Evolutionary conservation across 1,140 invertebrate species (phyloP).

Genomic region (Proctacanthus coquilletti): DNA sequence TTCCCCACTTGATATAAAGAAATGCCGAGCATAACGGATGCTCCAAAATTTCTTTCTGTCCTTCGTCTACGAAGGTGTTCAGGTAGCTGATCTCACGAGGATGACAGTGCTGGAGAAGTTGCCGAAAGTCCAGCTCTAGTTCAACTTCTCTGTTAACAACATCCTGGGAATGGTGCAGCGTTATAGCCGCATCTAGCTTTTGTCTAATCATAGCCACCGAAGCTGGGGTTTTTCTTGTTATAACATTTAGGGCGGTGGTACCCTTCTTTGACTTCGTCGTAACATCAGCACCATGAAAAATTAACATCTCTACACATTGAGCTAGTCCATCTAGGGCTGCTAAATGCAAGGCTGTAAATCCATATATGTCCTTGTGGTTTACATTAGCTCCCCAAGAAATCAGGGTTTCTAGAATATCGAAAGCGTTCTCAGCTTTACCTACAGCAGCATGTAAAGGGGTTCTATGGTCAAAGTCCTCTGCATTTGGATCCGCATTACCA

Average conservation of each 20-base stretch:
- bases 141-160: constrained; percentile 62
- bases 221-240: constrained; percentile 65
- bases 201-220: constrained; percentile 59
- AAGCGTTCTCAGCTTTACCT: constrained; percentile 54
- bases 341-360: constrained; percentile 76
- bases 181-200: constrained; percentile 60
- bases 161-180: constrained; percentile 57
- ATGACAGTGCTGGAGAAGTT: constrained; percentile 59
- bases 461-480: constrained; percentile 57
- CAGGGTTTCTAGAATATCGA: constrained; percentile 56
- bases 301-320: constrained; percentile 63
- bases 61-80: constrained; percentile 67
- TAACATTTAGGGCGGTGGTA: constrained; percentile 63
- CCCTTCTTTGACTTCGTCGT: constrained; percentile 70
- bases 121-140: constrained; percentile 63
- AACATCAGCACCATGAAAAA: constrained; percentile 70
- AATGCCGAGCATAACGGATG: constrained; percentile 73
- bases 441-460: constrained; percentile 64
- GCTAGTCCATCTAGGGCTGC: constrained; percentile 73
- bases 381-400: constrained; percentile 66
- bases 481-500: constrained; percentile 54
- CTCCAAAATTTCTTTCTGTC: constrained; percentile 64
- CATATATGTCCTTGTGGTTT: constrained; percentile 73
- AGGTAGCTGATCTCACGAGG: constrained; percentile 65
- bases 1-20: constrained; percentile 73